Conservation (phyloP, 2,888 invertebrate species). For the Apodemia duryi region DNA sequence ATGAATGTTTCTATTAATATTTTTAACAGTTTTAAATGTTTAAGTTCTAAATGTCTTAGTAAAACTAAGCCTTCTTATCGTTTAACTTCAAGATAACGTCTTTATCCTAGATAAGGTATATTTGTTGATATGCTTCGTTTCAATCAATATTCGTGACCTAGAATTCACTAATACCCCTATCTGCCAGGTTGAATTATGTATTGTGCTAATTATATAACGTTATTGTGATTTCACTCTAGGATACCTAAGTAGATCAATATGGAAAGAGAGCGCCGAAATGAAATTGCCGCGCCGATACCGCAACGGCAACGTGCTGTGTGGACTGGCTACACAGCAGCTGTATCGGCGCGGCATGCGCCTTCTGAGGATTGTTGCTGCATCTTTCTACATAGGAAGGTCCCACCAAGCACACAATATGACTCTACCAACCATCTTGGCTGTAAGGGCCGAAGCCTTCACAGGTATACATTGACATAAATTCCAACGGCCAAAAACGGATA, state of each 20-base stretch:
- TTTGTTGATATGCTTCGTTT: conserved; percentile 37
- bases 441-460: no score
- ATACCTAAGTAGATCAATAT: background rate
- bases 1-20: conserved; percentile 1
- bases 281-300: no score
- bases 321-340: no score
- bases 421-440: no score
- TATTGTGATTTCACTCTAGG: background rate
- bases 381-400: no score
- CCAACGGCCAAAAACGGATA: no score
- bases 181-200: background rate
- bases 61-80: conserved; percentile 40
- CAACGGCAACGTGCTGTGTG: no score
- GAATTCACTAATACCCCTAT: conserved; percentile 32
- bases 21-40: conserved; percentile 24
- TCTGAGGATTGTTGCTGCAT: no score
- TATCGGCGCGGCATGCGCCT: no score
- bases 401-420: no score
- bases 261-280: no score
- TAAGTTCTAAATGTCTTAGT: conserved; percentile 31
- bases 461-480: no score
- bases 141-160: conserved; percentile 40
- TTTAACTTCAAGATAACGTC: conserved; percentile 48
- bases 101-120: conserved; percentile 50
- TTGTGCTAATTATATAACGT: background rate